Conservation (phyloP, 2,888 invertebrate species). For the Eulithis prunata region DNA sequence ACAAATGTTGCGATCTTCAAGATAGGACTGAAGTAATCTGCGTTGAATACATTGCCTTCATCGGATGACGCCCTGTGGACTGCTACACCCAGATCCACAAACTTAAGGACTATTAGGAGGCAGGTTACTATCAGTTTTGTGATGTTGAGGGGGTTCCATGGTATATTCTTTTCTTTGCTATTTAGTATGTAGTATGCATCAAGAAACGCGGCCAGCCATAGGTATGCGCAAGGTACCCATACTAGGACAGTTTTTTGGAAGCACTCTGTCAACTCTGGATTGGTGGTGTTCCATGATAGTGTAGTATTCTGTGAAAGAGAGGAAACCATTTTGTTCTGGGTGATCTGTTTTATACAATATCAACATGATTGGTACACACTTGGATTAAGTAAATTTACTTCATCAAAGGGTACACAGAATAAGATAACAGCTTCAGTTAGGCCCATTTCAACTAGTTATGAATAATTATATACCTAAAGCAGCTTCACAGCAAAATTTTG, state of each 20-base stretch:
- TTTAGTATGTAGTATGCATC: constrained; percentile 90
- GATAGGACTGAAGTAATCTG: constrained; percentile 91
- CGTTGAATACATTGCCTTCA: constrained; percentile 83
- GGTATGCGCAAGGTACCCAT: constrained; percentile 94
- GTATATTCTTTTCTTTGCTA: constrained; percentile 91
- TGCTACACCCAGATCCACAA: constrained; percentile 87
- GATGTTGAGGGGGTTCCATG: constrained; percentile 89
- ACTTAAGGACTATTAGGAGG: constrained; percentile 86
- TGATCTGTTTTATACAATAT: too few relatives aligned
- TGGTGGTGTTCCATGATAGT: constrained; percentile 91
- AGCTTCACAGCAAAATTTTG: neutral
- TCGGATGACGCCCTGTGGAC: constrained; percentile 82
- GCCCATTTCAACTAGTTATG: too few relatives aligned
- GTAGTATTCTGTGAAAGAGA: constrained; percentile 87
- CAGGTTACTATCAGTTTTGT: constrained; percentile 87
- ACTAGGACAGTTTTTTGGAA: constrained; percentile 95
- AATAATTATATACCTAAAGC: too few relatives aligned
- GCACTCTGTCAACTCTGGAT: constrained; percentile 95
- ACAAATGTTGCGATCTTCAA: constrained; percentile 92
- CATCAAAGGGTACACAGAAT: too few relatives aligned
- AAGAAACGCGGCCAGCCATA: constrained; percentile 90
- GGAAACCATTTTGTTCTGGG: too few relatives aligned
- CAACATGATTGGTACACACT: too few relatives aligned
- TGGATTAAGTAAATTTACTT: too few relatives aligned
- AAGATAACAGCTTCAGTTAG: too few relatives aligned